Conservation (phyloP, 2,888 invertebrate genomes). For the Hymenopus coronatus region DNA sequence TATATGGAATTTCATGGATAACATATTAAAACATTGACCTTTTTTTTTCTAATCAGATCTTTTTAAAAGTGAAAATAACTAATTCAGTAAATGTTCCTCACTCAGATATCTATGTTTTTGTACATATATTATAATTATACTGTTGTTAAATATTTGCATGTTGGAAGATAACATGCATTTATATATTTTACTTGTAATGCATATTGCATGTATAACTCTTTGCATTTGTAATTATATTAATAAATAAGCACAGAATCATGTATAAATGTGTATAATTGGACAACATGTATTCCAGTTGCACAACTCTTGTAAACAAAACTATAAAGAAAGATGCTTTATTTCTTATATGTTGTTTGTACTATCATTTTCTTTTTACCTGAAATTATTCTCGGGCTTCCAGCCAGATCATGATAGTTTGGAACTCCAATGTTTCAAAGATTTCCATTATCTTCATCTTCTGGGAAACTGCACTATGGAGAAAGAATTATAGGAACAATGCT, state of each 20-base stretch:
- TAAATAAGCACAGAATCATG: neutral
- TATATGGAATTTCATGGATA: neutral
- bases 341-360: neutral
- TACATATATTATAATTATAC: neutral
- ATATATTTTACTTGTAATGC: neutral
- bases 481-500: too few species aligned
- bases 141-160: neutral
- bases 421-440: too few species aligned
- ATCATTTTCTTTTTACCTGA: neutral
- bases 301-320: neutral
- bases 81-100: neutral
- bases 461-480: too few species aligned
- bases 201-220: neutral
- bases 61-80: neutral
- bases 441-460: too few species aligned
- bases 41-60: neutral
- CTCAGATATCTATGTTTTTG: neutral
- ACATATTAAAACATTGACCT: neutral
- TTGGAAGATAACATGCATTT: neutral
- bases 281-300: neutral
- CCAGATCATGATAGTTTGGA: too few species aligned
- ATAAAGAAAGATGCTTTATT: neutral
- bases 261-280: neutral
- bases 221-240: neutral
- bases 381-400: too few species aligned